Conservation (phyloP, 2,888 invertebrate species). For the Invenusta paracnida region DNA sequence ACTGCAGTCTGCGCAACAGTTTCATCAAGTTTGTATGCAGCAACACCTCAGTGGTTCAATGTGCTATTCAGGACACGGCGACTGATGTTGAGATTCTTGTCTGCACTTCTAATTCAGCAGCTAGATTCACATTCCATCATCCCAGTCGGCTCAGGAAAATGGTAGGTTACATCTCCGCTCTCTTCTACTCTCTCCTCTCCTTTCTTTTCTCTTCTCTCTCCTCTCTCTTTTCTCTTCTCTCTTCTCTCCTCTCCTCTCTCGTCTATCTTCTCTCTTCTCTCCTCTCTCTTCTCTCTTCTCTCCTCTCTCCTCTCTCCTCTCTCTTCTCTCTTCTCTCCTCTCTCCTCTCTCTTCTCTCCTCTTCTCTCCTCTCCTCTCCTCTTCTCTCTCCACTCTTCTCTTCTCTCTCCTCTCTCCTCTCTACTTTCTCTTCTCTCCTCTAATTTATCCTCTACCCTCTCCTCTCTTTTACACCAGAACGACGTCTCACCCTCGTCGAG, state of each 20-base stretch:
- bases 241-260: not conserved
- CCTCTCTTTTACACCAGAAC: not conserved
- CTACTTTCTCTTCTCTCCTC: no score
- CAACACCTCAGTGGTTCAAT: not conserved
- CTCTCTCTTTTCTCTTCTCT: not conserved
- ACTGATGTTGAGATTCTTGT: not conserved
- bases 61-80: not conserved
- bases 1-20: not conserved
- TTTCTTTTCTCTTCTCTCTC: not conserved
- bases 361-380: not conserved
- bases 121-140: not conserved
- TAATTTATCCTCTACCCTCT: no score
- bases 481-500: not conserved
- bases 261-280: no score
- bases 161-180: not conserved
- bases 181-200: not conserved
- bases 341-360: not conserved
- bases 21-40: slow-evolving; percentile 7
- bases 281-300: no score
- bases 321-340: no score
- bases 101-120: not conserved
- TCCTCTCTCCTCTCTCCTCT: no score
- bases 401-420: not conserved
- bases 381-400: not conserved
- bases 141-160: not conserved